phyloP scores from a whole-genome alignment of 2,797 vertebrate species.

The Sardinella longiceps region DNA sequence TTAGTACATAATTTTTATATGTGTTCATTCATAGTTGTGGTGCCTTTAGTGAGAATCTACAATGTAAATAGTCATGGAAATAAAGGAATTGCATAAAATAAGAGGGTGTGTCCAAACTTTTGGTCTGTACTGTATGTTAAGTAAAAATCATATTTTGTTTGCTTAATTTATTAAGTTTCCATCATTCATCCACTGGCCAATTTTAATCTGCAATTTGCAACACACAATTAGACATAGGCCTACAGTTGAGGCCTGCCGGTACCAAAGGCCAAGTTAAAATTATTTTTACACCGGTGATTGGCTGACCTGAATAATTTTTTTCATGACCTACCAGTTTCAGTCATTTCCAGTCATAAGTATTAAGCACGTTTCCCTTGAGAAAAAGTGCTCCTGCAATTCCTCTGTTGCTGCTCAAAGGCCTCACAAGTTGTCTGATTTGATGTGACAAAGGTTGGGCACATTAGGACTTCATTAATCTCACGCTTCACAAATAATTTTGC shows the following conservation, averaged over 20 bases:
- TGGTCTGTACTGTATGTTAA: no score
- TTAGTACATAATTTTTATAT: no score
- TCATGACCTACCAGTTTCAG: neutral
- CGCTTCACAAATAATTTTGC: conserved; percentile 68
- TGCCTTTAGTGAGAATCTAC: no score
- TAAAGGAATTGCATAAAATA: no score
- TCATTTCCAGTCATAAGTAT: conserved; percentile 32
- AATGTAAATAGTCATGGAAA: no score
- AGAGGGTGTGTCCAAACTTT: no score
- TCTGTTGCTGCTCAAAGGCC: conserved; percentile 67
- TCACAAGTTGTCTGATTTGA: conserved; percentile 57
- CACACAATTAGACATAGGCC: neutral
- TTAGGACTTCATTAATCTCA: conserved; percentile 66
- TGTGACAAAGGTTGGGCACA: conserved; percentile 57
- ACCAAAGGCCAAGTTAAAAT: neutral
- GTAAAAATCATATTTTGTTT: no score
- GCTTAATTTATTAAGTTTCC: no score
- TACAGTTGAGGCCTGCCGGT: neutral
- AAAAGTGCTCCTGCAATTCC: conserved; percentile 55
- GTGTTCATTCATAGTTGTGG: no score
- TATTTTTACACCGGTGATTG: no score
- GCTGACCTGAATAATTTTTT: neutral
- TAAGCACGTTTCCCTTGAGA: conserved; percentile 42
- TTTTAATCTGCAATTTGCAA: neutral
- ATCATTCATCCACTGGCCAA: neutral